A percentile compares a stretch with the other conserved stretches of the same genome.
phyloP scores from a whole-genome alignment of 30 jellyfish, hydroid and myxozoan genomes.

The Nemopilema nomurai region DNA sequence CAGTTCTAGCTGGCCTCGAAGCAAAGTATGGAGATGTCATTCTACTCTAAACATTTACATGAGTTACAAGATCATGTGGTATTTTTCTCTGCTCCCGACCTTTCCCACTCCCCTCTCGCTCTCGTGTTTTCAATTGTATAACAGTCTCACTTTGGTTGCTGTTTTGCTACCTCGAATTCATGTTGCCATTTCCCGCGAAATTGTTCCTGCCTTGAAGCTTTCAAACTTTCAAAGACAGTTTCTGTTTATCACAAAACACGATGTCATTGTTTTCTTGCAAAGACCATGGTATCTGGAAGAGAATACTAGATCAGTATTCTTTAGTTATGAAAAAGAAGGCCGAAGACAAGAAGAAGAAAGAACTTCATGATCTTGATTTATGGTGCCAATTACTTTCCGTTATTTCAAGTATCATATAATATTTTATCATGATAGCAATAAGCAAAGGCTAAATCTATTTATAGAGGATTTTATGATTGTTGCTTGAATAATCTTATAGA shows the following conservation, averaged over 20 bases:
- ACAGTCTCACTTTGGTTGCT: constrained; percentile 8
- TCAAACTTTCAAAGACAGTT: no score
- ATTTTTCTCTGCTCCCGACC: background rate
- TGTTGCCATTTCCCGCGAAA: constrained; percentile 24
- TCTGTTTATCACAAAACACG: no score
- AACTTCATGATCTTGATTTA: constrained; percentile 53
- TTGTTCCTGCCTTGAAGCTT: no score
- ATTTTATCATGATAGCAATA: no score
- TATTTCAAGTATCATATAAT: no score
- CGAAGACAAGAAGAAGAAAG: constrained; percentile 61
- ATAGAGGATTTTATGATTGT: no score
- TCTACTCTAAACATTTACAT: background rate
- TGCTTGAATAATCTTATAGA: no score
- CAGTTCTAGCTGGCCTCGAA: constrained; percentile 35
- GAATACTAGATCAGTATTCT: constrained; percentile 31
- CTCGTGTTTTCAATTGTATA: background rate
- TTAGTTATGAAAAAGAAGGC: constrained; percentile 49
- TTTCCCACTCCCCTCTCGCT: background rate
- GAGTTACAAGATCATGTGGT: background rate
- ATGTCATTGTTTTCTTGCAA: constrained; percentile 36
- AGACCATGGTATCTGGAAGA: constrained; percentile 59
- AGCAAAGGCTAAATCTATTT: no score
- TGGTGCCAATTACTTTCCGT: no score
- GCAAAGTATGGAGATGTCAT: constrained; percentile 73
- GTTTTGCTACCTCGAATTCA: constrained; percentile 1